Conservation (phyloP, 2,888 invertebrate species). For the Apamea sordens region DNA sequence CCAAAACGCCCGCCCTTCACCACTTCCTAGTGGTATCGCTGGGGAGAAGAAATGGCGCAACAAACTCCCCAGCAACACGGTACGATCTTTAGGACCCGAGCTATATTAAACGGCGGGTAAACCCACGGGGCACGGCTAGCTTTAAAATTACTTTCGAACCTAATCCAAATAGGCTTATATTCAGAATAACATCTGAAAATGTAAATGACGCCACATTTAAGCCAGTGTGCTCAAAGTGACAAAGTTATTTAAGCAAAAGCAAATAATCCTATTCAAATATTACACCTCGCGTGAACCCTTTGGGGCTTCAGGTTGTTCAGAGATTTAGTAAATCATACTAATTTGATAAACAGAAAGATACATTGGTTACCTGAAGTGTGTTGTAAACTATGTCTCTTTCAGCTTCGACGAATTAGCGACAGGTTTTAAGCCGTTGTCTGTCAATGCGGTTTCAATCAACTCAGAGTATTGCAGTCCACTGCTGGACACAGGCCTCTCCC, state of each 20-base stretch:
- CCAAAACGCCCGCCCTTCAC: no score
- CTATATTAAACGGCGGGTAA: neutral
- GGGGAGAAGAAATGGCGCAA: no score
- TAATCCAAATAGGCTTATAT: neutral
- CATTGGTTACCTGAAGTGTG: neutral
- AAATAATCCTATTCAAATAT: constrained; percentile 48
- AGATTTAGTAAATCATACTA: constrained; percentile 14
- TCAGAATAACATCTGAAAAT: constrained; percentile 11
- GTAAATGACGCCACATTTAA: constrained; percentile 18
- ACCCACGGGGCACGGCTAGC: neutral
- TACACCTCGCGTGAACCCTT: constrained; percentile 35
- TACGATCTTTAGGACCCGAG: neutral
- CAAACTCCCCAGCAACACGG: neutral
- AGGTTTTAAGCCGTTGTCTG: neutral
- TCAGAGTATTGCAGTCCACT: no score
- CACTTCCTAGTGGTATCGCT: no score
- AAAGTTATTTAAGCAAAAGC: constrained; percentile 26
- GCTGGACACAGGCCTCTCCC: no score
- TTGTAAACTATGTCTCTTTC: neutral
- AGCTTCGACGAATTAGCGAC: neutral
- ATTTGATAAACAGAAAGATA: constrained; percentile 19
- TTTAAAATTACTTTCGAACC: neutral
- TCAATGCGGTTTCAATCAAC: no score
- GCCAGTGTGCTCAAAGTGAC: neutral
- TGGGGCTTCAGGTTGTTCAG: neutral